Evolutionary conservation across 2,797 vertebrate genomes (phyloP), one percentile per base, ranked within the genome.

Genomic region (Acipenser oxyrinchus): DNA sequence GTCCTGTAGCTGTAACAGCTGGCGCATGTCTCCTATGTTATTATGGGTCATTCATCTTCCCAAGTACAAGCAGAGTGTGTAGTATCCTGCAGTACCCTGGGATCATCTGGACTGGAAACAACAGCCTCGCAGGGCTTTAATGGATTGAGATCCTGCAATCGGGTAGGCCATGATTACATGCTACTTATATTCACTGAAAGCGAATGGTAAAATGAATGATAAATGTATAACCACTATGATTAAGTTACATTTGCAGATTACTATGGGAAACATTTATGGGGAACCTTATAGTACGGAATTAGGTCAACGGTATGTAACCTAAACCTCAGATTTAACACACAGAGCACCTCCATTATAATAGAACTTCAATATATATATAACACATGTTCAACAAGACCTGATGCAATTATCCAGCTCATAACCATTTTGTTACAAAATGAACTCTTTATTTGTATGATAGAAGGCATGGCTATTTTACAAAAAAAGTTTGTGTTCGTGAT

Each of bases 361-460:
- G 59, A 8, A 61, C 49, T 8, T 12, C 11, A 9, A 13, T 52
- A 11, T 7, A 62, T 53, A 49, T 49, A 12, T 9, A 55, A 60
- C 10, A 60, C n/a, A 57, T 6, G 53, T 49, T 37, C 6, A 7
- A 48, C 7, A 15, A 10, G 48, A 68, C 10, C 13, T 18, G 9
- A 55, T 6, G 49, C 60, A 61, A 37, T n/a, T 69, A 67, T 49
- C 12, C 60, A 70, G 63, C 69, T 13, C 51, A 66, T 23, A 73
- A 72, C 62, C 67, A 64, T 65, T 63, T 63, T 69, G 62, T 64
- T 75, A 77, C 70, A 81, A 82, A 80, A 78, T 62, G n/a, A 57
- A 67, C 13, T 64, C 74, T 77, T 77, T 77, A 80, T 79, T 79
- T 71, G 63, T 61, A 73, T 73, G 71, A 71, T 69, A 76, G 69